Evolutionary conservation across 2,888 invertebrate species (phyloP).

Genomic region (Nephrotoma flavescens): DNA sequence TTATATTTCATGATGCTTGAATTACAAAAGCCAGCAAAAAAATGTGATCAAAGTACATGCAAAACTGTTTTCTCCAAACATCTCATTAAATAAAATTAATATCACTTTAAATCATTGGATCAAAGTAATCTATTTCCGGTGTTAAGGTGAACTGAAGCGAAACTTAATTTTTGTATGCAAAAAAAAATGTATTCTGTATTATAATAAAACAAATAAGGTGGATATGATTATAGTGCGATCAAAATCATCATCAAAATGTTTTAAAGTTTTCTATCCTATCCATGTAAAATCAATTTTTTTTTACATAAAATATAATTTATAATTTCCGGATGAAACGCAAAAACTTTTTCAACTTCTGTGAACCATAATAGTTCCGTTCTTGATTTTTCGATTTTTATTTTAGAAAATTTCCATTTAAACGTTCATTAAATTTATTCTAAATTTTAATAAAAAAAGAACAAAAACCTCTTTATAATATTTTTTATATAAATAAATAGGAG

Average conservation of each 20-base stretch:
- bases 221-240: background rate
- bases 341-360: background rate
- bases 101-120: background rate
- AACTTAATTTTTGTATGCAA: background rate
- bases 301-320: background rate
- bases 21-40: background rate
- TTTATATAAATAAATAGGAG: background rate
- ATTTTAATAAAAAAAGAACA: background rate
- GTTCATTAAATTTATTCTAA: conserved; percentile 3
- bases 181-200: background rate
- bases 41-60: background rate
- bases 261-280: background rate
- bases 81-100: background rate
- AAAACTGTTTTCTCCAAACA: background rate
- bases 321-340: conserved; percentile 1
- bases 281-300: conserved; percentile 2
- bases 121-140: background rate
- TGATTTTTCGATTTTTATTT: background rate
- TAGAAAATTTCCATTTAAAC: conserved; percentile 2
- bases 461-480: conserved; percentile 2
- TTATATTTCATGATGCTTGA: background rate
- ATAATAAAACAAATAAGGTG: background rate
- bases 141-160: background rate
- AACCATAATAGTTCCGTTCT: background rate
- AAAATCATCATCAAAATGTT: background rate